Evolutionary conservation across 2,888 invertebrate species (phyloP), one percentile per base, ranked within the genome.

Genomic region (Scaptomyza caliginosa): DNA sequence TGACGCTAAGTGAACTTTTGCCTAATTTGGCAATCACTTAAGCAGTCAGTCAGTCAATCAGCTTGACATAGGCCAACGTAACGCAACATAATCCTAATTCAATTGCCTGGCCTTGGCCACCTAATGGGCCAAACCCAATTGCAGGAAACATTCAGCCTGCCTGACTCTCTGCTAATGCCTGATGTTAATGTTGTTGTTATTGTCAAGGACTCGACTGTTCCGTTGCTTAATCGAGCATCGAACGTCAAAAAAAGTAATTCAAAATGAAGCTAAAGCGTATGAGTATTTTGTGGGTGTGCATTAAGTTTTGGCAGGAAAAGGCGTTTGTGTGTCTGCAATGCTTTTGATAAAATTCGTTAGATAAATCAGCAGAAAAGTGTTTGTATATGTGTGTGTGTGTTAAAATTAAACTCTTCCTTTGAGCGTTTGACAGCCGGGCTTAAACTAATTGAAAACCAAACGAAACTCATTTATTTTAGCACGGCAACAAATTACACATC

Each of bases 171-270:
- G 67, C 13, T 45, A 52, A 49, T 57, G 42, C 16, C 16, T 54
- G 45, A 54, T 67, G 40, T 28, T 30, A 19, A 10, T 32, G 32
- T 46, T 73, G 59, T 59, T 30, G 19, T 5, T 30, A 19, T 30
- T 73, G 67, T 59, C 73, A 38, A 21, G 36, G 19, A 11, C 17
- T 45, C 17, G 28, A n/a, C n/a, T 46, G 19, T 10, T 38, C 51
- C 30, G 49, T 30, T 80, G 80, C 54, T 69, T 60, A 87, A 77
- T 81, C 78, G 81, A 65, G 55, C 82, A 67, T 66, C 69, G 69
- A 66, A 72, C 68, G 72, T 77, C 82, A 74, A 74, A 80, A 80
- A 82, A 68, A 48, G 38, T 55, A 67, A 65, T 76, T 48, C 32
- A 43, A 45, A 67, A 50, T 64, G 45, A 34, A 8, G 7, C 16